Conservation (phyloP, 2,113 vertebrate genomes). For the Nycticryphes semicollaris region DNA sequence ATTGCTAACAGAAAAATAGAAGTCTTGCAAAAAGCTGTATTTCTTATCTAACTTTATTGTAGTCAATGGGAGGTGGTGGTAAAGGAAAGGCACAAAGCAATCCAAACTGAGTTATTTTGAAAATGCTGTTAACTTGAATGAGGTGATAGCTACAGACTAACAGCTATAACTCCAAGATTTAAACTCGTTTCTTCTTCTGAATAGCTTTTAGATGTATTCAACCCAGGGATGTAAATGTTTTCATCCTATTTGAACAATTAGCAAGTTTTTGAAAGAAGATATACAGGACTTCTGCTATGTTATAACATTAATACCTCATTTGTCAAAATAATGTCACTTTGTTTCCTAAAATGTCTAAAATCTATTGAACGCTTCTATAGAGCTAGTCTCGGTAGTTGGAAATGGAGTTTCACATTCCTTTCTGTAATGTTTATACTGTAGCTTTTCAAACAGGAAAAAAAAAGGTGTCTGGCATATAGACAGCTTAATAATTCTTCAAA, state of each 20-base stretch:
- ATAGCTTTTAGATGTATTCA: not conserved
- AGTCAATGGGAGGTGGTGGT: accelerated
- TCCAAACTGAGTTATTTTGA: not conserved
- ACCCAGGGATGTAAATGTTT: not conserved
- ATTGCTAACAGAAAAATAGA: not conserved
- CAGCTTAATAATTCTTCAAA: not conserved
- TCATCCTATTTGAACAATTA: not conserved
- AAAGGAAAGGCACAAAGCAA: not conserved
- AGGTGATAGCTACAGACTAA: not conserved
- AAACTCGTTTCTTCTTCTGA: not conserved
- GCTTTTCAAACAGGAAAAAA: not conserved
- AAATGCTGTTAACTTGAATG: not conserved
- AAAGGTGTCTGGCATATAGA: not conserved
- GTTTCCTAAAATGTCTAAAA: not conserved
- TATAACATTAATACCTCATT: not conserved
- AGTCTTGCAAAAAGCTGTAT: not conserved
- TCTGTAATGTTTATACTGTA: not conserved
- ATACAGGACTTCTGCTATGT: not conserved
- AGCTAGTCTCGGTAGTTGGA: not conserved
- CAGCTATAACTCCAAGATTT: not conserved
- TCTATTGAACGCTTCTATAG: not conserved
- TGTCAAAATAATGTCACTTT: not conserved
- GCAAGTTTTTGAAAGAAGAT: not conserved
- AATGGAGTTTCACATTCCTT: not conserved
- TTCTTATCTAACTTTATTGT: not conserved